Evolutionary conservation across 2,113 vertebrate species (phyloP), one percentile per base, ranked within the genome.

Genomic region (Cynocephalus volans): DNA sequence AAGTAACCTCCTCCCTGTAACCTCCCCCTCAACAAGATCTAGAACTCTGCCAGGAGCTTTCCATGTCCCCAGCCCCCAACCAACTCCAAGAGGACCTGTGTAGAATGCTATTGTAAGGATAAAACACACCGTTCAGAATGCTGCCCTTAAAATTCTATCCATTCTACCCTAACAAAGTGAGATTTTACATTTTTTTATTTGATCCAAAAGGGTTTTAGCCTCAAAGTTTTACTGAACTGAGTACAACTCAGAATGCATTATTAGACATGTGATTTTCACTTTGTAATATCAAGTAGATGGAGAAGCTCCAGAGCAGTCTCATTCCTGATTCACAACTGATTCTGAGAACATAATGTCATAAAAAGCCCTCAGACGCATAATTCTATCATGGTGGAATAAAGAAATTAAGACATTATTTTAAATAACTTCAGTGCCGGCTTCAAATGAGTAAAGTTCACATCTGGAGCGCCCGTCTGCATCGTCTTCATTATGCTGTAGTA

Each of bases 321-420:
- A 48, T 62, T 75, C 21, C 80, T 41, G 72, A 88, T 50, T 90
- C 70, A 52, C 31, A 24, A 56, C 41, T 83, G 24, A 72, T 88
- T 72, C 70, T 26, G 64, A 85, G 94, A 84, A 70, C 65, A 48
- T 48, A 79, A 62, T 33, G 72, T 93, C 86, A 91, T 58, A 72
- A 60, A 10, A 62, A 24, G 31, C 70, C 33, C 72, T 88, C 73
- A 75, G 64, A 88, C 7, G 3, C 50, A 15, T 41, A 52, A 77
- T 82, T 88, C 77, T 90, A 2, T 91, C 19, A 6, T 2, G 31
- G 87, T 52, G 56, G 41, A 65, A 48, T 81, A 60, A 96, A 89
- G 41, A 94, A 67, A 93, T 84, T 21, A 82, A 96, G 95, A 62
- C 1, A 52, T 73, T 81, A 50, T 75, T 67, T 88, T 67, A 88